Conservation (phyloP, 2,888 invertebrate species). For the Cancer borealis region DNA sequence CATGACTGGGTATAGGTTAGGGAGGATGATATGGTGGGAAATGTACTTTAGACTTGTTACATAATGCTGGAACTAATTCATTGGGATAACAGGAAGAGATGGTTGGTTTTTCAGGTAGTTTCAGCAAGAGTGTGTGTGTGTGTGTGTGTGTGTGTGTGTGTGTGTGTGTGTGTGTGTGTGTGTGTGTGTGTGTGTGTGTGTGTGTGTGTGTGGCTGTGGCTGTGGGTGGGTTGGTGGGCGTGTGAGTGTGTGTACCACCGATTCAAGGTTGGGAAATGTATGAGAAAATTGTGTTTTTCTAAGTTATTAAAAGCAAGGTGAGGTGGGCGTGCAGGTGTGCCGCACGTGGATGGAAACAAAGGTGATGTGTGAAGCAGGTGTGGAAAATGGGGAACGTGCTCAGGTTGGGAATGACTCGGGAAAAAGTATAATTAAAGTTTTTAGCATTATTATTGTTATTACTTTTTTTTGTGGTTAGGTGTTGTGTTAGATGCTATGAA, state of each 20-base stretch:
- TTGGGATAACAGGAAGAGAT: background rate
- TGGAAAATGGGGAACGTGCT: background rate
- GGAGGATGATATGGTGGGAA: too few species aligned
- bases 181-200: background rate
- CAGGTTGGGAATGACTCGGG: background rate
- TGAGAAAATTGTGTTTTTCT: constrained; percentile 9
- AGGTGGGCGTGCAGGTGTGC: background rate
- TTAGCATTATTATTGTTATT: background rate
- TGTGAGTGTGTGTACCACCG: background rate
- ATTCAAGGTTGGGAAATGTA: background rate
- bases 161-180: background rate
- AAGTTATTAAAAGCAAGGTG: constrained; percentile 22
- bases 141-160: background rate
- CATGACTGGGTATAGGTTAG: too few species aligned
- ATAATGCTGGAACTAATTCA: background rate
- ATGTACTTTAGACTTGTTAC: background rate
- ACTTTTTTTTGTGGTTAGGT: background rate
- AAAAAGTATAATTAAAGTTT: background rate
- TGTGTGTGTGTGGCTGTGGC: background rate
- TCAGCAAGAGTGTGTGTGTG: background rate
- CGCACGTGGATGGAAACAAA: background rate
- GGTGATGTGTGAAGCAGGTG: background rate
- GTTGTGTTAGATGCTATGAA: background rate
- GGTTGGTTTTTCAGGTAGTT: background rate
- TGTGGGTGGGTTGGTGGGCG: background rate